Evolutionary conservation across 2,888 invertebrate species (phyloP).

Genomic region (Uloborus plumipes): DNA sequence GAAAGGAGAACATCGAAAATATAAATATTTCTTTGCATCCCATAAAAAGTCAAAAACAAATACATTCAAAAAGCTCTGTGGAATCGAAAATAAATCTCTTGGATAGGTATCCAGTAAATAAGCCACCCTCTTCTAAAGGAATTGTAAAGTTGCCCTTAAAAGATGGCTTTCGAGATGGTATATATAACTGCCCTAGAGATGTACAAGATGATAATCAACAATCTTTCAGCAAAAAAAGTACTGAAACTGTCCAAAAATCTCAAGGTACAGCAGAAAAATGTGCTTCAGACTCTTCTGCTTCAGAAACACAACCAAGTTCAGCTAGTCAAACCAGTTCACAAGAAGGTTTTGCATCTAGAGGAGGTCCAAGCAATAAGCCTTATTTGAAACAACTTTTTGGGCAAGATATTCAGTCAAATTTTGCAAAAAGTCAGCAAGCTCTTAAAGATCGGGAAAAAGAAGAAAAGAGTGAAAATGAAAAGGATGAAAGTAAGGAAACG

Average conservation of each 20-base stretch:
- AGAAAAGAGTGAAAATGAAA: not conserved
- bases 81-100: not conserved
- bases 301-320: constrained; percentile 1
- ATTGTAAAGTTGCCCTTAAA: not conserved
- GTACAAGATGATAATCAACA: too few species aligned
- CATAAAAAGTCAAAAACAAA: too few species aligned
- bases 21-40: too few species aligned
- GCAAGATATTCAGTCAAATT: constrained; percentile 52
- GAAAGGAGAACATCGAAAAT: not conserved
- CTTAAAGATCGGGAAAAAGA: constrained; percentile 5
- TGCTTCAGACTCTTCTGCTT: not conserved
- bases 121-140: not conserved
- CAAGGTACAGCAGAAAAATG: not conserved
- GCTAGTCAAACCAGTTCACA: not conserved
- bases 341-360: not conserved
- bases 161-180: too few species aligned
- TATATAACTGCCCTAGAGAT: too few species aligned
- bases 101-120: not conserved
- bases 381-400: constrained; percentile 47
- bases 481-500: not conserved
- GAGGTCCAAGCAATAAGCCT: constrained; percentile 25
- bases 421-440: constrained; percentile 16
- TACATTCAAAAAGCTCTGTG: not conserved
- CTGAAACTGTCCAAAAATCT: not conserved
- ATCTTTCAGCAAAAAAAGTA: constrained; percentile 5